Conservation (phyloP, 2,113 vertebrate genomes). For the Rhinolophus ferrumequinum region DNA sequence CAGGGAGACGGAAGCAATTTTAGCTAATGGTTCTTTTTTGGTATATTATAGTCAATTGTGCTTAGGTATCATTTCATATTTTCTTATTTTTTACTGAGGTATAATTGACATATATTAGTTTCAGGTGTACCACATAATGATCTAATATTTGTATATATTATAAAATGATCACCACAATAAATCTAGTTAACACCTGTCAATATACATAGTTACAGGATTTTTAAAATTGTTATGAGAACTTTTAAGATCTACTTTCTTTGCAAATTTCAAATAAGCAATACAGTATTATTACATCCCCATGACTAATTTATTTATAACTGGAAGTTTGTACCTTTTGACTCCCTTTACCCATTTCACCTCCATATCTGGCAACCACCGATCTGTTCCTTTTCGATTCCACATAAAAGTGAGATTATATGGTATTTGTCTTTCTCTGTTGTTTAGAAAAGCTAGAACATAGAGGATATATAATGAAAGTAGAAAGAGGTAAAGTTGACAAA, state of each 20-base stretch:
- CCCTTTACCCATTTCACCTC: not conserved
- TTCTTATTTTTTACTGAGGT: not conserved
- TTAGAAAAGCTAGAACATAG: not conserved
- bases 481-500: not conserved
- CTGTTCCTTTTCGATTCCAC: not conserved
- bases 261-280: not conserved
- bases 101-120: not conserved
- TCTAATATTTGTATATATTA: not conserved
- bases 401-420: not conserved
- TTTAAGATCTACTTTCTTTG: not conserved
- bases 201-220: not conserved
- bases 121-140: not conserved
- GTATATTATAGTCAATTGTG: not conserved
- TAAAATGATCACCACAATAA: not conserved
- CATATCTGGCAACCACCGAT: not conserved
- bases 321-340: not conserved
- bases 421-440: not conserved
- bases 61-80: not conserved
- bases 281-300: not conserved
- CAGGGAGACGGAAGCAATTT: slow-evolving; percentile 46
- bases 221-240: not conserved
- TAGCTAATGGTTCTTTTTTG: not conserved
- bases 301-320: not conserved
- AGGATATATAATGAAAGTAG: not conserved
- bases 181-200: not conserved